phyloP scores from a whole-genome alignment of 2,797 vertebrate species.

The Rhinoraja longicauda region DNA sequence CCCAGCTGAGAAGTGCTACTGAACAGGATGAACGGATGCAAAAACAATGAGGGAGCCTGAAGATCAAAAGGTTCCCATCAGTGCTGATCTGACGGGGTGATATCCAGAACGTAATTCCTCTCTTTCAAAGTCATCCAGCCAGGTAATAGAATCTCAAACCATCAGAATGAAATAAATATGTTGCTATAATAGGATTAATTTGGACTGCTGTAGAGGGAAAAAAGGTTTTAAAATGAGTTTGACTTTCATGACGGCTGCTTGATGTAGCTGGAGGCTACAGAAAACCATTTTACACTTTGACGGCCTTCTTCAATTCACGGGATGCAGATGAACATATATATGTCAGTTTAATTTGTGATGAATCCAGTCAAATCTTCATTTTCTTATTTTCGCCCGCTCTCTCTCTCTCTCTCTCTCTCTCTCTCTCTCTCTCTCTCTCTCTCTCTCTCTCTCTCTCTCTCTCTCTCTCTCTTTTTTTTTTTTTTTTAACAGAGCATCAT shows the following conservation, averaged over 20 bases:
- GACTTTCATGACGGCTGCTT: neutral
- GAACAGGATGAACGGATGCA: neutral
- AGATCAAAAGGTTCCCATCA: constrained; percentile 1
- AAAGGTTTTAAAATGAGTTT: neutral
- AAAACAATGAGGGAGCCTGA: neutral
- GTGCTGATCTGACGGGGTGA: neutral
- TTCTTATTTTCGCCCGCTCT: no score
- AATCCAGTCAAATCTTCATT: no score
- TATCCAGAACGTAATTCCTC: neutral
- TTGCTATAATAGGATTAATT: constrained; percentile 13
- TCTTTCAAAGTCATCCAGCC: constrained; percentile 1
- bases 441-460: no score
- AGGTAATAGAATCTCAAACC: neutral
- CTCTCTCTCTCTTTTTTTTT: no score
- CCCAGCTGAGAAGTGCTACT: neutral
- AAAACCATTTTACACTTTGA: neutral
- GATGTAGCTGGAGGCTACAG: constrained; percentile 11
- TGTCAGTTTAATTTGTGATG: neutral
- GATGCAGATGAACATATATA: neutral
- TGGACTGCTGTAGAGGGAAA: neutral
- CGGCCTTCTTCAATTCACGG: neutral
- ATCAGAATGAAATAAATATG: neutral
- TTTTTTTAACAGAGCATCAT: no score
- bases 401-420: no score
- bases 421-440: no score